A percentile compares a stretch with the other conserved stretches of the same genome.
Conservation (phyloP, 2,113 vertebrate genomes). For the Upupa epops region DNA sequence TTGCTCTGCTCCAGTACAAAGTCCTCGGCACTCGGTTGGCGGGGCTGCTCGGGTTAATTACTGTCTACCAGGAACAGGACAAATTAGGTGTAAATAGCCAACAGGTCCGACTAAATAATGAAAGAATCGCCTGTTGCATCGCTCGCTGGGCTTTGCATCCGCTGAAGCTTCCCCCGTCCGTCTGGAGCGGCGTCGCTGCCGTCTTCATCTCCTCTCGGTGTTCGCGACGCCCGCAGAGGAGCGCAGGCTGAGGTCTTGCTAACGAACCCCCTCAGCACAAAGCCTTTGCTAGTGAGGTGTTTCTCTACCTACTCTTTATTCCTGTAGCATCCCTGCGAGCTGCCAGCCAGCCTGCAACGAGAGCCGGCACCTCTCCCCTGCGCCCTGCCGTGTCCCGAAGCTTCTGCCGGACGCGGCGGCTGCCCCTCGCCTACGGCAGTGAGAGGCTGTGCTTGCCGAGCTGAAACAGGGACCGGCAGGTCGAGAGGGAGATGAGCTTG, state of each 20-base stretch:
- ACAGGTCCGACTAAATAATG: background rate
- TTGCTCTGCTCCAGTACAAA: conserved; percentile 15
- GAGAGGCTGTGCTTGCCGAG: background rate
- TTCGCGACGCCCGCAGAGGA: background rate
- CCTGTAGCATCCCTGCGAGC: background rate
- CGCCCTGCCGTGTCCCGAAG: background rate
- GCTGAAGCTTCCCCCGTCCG: background rate
- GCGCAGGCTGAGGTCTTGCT: background rate
- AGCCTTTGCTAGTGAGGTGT: no score
- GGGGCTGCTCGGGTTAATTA: conserved; percentile 41
- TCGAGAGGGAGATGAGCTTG: background rate
- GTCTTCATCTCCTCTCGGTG: background rate
- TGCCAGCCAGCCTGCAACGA: no score
- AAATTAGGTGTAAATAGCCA: conserved; percentile 37
- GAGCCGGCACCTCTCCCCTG: background rate
- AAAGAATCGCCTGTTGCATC: background rate
- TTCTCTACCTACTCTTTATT: no score
- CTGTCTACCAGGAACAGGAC: conserved; percentile 4
- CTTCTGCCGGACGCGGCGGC: background rate
- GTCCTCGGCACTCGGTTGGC: background rate
- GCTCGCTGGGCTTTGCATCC: background rate
- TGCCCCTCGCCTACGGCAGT: background rate
- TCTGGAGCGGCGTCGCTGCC: background rate
- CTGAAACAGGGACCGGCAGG: background rate
- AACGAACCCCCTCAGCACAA: background rate